phyloP scores from a whole-genome alignment of 2,888 invertebrate species.

The Taenaris catops region DNA sequence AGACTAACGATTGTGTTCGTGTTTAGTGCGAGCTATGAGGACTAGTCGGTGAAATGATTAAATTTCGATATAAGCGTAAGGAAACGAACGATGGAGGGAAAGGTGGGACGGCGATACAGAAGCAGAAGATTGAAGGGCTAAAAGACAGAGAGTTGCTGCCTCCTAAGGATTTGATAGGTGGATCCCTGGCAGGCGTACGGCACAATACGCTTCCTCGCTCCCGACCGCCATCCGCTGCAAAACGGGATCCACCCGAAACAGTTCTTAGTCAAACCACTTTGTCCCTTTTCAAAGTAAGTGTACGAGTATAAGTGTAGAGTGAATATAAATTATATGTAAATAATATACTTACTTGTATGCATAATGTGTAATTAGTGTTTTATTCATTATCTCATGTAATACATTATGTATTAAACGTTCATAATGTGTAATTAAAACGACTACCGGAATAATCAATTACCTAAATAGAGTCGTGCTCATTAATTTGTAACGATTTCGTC shows the following conservation, averaged over 20 bases:
- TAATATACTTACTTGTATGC: conserved; percentile 2
- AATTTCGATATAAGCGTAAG: conserved; percentile 84
- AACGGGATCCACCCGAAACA: conserved; percentile 42
- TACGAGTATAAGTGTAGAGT: too few species aligned
- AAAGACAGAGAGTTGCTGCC: conserved; percentile 65
- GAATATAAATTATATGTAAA: conserved; percentile 5
- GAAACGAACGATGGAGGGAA: conserved; percentile 57
- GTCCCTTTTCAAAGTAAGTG: conserved; percentile 69
- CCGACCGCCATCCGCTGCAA: conserved; percentile 47
- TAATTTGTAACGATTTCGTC: conserved; percentile 8
- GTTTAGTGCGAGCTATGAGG: conserved; percentile 49
- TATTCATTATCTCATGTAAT: conserved; percentile 3
- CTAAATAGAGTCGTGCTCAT: conserved; percentile 9
- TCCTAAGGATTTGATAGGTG: conserved; percentile 62
- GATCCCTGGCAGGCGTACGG: conserved; percentile 58
- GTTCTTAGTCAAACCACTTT: conserved; percentile 56
- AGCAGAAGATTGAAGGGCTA: conserved; percentile 69
- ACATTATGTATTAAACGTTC: conserved; percentile 2
- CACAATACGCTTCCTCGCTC: conserved; percentile 69
- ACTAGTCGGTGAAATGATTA: conserved; percentile 76
- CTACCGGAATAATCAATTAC: conserved; percentile 7
- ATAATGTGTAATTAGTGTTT: conserved; percentile 1
- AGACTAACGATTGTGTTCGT: conserved; percentile 28
- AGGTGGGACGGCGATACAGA: conserved; percentile 58
- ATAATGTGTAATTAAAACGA: conserved; percentile 2